These are phyloP conservation scores for Gymnoscopelus microlampas DNA, from an alignment of 2,797 vertebrate species.

Conservation along the genomic window DNA sequence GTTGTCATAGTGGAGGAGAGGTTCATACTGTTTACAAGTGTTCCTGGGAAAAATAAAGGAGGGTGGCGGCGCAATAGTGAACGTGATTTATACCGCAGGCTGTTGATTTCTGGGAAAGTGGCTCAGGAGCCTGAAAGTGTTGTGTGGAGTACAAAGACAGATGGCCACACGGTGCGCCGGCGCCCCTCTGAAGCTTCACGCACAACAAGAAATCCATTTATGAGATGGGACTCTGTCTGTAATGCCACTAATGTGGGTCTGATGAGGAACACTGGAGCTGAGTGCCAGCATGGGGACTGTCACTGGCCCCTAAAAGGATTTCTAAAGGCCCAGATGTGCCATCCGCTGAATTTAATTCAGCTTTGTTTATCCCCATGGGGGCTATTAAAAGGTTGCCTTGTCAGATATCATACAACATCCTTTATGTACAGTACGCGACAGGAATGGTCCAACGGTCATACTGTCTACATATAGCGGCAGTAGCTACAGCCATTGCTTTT, in stretches of 20 bases:
- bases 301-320: slow-evolving; percentile 65
- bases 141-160: slow-evolving; percentile 53
- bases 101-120: slow-evolving; percentile 72
- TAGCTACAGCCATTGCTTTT: slow-evolving; percentile 7
- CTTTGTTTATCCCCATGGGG: slow-evolving; percentile 39
- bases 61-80: slow-evolving; percentile 42
- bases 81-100: slow-evolving; percentile 61
- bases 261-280: slow-evolving; percentile 67
- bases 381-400: slow-evolving; percentile 52
- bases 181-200: slow-evolving; percentile 58
- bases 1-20: slow-evolving; percentile 22
- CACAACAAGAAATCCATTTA: slow-evolving; percentile 73
- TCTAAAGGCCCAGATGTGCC: slow-evolving; percentile 67
- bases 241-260: slow-evolving; percentile 68
- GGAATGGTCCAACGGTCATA: slow-evolving; percentile 9
- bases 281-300: slow-evolving; percentile 54
- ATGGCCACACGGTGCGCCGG: slow-evolving; percentile 61
- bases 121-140: slow-evolving; percentile 57
- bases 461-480: slow-evolving; percentile 12
- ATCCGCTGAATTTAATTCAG: slow-evolving; percentile 49
- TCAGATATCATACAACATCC: slow-evolving; percentile 32
- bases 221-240: slow-evolving; percentile 58
- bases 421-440: slow-evolving; percentile 21
- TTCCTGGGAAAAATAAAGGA: slow-evolving; percentile 22
- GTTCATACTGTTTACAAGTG: slow-evolving; percentile 34